A percentile compares a stretch with the other conserved stretches of the same genome.
These are phyloP conservation scores for Ochropleura leucogaster DNA, from an alignment of 2,888 invertebrate genomes.

Conservation along the genomic window DNA sequence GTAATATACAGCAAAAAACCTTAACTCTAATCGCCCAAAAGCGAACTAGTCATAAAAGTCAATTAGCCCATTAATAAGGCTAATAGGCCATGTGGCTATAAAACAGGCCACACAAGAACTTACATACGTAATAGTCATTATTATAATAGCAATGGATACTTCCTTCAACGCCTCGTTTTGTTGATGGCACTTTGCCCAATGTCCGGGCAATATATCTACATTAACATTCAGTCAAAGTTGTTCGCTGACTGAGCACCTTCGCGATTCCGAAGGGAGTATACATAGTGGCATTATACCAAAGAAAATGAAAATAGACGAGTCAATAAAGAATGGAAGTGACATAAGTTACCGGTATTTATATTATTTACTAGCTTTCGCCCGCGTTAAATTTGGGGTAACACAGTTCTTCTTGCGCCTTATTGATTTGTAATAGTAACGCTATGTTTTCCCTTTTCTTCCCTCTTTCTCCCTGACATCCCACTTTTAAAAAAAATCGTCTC, in stretches of 20 bases:
- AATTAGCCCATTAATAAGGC: conserved; percentile 14
- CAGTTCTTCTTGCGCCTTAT: no score
- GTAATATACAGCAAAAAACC: neutral
- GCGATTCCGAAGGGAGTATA: no score
- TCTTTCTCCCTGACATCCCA: no score
- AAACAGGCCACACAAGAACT: conserved; percentile 18
- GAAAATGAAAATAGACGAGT: no score
- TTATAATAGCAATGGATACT: conserved; percentile 33
- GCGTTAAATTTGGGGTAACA: no score
- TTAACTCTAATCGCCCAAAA: conserved; percentile 18
- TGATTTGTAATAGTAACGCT: no score
- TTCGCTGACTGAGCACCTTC: conserved; percentile 13
- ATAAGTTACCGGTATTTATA: no score
- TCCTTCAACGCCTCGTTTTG: conserved; percentile 23
- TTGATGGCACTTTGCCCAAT: conserved; percentile 55
- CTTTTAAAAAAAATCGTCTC: no score
- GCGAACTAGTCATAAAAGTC: conserved; percentile 23
- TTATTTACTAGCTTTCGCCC: no score
- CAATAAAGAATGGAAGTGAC: neutral
- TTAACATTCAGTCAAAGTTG: conserved; percentile 35
- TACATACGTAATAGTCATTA: conserved; percentile 41
- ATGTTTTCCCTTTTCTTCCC: no score
- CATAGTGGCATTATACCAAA: no score
- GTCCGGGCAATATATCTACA: conserved; percentile 32
- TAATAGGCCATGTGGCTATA: conserved; percentile 22